Conservation (phyloP, 2,113 vertebrate genomes). For the Myiopsitta monachus region DNA sequence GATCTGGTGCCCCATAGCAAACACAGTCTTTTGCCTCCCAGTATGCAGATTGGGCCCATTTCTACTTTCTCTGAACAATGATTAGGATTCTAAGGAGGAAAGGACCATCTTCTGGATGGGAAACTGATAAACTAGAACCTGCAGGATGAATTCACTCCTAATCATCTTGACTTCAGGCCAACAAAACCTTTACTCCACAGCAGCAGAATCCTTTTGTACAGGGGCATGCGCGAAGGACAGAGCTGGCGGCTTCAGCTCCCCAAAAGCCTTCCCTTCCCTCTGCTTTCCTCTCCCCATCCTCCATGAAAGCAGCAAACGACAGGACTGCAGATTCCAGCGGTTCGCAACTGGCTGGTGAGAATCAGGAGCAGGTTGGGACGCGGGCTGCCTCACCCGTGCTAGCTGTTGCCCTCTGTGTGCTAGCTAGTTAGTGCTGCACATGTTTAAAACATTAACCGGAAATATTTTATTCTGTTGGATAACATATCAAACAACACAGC, state of each 20-base stretch:
- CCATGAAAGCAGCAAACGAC: neutral
- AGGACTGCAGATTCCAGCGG: accelerated
- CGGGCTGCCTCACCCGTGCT: neutral
- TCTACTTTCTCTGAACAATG: neutral
- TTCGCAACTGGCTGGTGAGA: neutral
- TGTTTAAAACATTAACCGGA: conserved; percentile 61
- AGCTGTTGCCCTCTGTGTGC: neutral
- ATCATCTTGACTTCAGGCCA: neutral
- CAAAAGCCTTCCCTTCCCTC: neutral
- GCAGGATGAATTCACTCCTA: neutral
- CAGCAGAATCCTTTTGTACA: neutral
- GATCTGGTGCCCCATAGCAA: neutral
- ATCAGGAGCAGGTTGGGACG: neutral
- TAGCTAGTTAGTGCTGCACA: conserved; percentile 3
- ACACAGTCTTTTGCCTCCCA: neutral
- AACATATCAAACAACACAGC: conserved; percentile 48
- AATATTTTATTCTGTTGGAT: conserved; percentile 67
- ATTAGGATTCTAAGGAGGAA: neutral
- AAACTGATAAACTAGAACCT: neutral
- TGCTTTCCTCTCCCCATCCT: neutral
- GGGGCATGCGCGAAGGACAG: accelerated
- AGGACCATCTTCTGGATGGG: neutral
- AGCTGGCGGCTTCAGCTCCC: neutral
- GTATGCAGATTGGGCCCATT: neutral
- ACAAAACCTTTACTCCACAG: neutral